Conservation (phyloP, 2,797 vertebrate species). For the Helarctos malayanus region DNA sequence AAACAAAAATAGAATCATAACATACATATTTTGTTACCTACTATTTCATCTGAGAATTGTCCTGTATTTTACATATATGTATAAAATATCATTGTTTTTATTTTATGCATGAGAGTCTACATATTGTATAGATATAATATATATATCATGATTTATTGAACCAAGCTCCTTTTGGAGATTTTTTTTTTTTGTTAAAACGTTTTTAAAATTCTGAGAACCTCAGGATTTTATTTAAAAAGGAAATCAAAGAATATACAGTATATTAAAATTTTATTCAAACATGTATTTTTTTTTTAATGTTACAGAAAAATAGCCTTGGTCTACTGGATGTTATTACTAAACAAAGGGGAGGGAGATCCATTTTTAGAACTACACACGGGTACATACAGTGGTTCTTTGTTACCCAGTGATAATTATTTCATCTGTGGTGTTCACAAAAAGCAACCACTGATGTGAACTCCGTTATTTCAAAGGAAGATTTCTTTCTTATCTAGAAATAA, state of each 20-base stretch:
- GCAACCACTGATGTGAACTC: not conserved
- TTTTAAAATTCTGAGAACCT: not conserved
- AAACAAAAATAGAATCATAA: conserved; percentile 39
- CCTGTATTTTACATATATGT: conserved; percentile 9
- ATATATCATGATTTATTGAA: conserved; percentile 48
- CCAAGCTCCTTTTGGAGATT: not conserved
- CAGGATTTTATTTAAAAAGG: conserved; percentile 52
- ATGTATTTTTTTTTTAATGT: conserved; percentile 32
- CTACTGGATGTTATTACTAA: conserved; percentile 26
- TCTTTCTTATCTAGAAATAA: conserved; percentile 35
- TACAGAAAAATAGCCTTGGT: conserved; percentile 39
- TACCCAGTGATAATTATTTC: conserved; percentile 55
- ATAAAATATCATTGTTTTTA: conserved; percentile 41
- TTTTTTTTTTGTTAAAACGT: not conserved
- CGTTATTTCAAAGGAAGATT: not conserved
- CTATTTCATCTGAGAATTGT: not conserved
- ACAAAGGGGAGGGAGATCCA: not conserved
- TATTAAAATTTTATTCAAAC: conserved; percentile 33
- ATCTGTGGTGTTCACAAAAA: conserved; percentile 58
- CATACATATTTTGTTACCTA: not conserved
- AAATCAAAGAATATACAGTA: not conserved
- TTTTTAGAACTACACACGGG: conserved; percentile 16
- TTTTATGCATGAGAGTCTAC: not conserved
- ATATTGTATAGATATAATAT: not conserved
- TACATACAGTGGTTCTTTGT: conserved; percentile 49